A percentile compares a stretch with the other conserved stretches of the same genome.
Conservation (phyloP, 1,140 invertebrate species). For the Batillaria attramentaria region DNA sequence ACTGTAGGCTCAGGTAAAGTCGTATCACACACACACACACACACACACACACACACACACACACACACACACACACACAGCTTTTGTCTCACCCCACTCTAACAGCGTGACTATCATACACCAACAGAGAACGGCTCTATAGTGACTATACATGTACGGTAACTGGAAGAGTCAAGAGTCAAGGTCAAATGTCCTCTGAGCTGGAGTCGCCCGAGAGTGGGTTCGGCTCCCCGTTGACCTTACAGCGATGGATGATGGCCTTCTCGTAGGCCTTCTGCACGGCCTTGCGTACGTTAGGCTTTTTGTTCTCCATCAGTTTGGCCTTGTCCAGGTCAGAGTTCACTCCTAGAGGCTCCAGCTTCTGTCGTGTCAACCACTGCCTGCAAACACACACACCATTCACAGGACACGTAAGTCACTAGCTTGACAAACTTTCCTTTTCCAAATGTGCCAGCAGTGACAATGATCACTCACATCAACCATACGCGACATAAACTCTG, state of each 20-base stretch:
- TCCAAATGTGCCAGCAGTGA: too few relatives aligned
- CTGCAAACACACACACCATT: too few relatives aligned
- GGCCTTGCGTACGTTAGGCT: conserved; percentile 92
- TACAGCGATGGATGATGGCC: conserved; percentile 87
- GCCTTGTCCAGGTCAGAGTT: conserved; percentile 89
- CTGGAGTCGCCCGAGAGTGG: conserved; percentile 71
- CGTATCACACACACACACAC: too few relatives aligned
- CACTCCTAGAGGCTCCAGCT: conserved; percentile 90
- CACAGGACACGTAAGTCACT: too few relatives aligned
- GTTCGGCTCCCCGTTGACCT: conserved; percentile 72
- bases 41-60: conserved; percentile 6
- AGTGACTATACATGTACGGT: not conserved
- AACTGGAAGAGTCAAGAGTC: not conserved
- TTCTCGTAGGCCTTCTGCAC: conserved; percentile 96
- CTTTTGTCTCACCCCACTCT: not conserved
- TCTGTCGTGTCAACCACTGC: conserved; percentile 95
- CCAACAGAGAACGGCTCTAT: not conserved
- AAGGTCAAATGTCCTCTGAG: conserved; percentile 54
- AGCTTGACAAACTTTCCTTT: too few relatives aligned
- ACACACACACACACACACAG: not conserved
- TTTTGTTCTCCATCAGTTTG: conserved; percentile 91
- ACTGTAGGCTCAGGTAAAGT: not conserved
- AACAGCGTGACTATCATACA: conserved; percentile 7
- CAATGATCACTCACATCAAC: too few relatives aligned
- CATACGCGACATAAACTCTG: too few relatives aligned